Evolutionary conservation across 1,140 invertebrate species (phyloP), one percentile per base, ranked within the genome.

Genomic region (Scaptodrosophila lebanonensis): DNA sequence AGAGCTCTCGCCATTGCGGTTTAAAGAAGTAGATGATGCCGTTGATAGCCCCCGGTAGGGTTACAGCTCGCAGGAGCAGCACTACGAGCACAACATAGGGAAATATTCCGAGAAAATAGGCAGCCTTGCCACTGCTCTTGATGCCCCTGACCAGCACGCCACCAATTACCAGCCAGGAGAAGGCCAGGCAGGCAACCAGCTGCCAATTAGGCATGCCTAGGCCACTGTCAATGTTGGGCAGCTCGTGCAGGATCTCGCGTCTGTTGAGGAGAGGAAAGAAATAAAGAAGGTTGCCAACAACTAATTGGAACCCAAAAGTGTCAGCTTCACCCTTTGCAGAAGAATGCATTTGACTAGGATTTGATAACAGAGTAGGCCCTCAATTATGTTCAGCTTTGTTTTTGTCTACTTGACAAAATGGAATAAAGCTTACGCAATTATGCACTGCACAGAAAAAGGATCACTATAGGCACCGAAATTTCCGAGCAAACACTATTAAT

Each of bases 1-100:
- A 86, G 0, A 95, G 88, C 63, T 91, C 90, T 1, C 88, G 64
- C 93, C 93, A 94, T 32, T 93, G 85, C 0, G 93, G 93, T 12
- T 88, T 92, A n/a, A 95, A 88, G 69, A 95, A 94, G 79, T 92
- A 95, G 1, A 92, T 77, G 33, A 97, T 94, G 5, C 95, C 95
- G 38, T 92, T 87, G 1, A 86, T 87, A 3, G 95, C 93, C 1
- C 95, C 95, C 0, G 92, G 90, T 32, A 97, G 85, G 2, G 94
- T 95, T 88, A 93, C 66, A 88, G 94, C 76, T 88, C 89, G 72
- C 1, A 93, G 82, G 1, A 95, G 86, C 1, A 95, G 66, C 4
- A 91, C 89, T 0, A 91, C 84, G 40, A 95, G 88, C 1, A 94
- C 90, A 1, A 94, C 84, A 68, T 95, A 94, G 0, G 93, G 93